Percentiles rank a stretch among this genome's conserved stretches.
These are phyloP conservation scores for Calycopis cecrops DNA, from an alignment of 1,140 invertebrate genomes.

Conservation along the genomic window DNA sequence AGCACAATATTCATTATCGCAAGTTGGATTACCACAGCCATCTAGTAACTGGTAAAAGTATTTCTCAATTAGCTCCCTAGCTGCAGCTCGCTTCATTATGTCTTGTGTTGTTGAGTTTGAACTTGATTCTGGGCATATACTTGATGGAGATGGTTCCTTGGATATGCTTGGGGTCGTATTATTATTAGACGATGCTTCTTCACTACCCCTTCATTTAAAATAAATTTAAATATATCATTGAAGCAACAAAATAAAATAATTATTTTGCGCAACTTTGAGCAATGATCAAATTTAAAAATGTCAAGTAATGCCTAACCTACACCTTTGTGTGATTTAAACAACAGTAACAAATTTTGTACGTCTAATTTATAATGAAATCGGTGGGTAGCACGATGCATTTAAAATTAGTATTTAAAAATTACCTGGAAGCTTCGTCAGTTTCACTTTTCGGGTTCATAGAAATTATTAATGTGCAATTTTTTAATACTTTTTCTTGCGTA, in stretches of 20 bases:
- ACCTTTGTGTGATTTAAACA: background rate
- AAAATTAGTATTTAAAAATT: constrained; percentile 40
- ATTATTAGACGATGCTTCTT: constrained; percentile 70
- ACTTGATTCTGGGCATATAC: constrained; percentile 49
- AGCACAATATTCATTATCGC: constrained; percentile 90
- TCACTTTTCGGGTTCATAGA: constrained; percentile 75
- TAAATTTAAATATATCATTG: constrained; percentile 2
- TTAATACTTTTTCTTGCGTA: background rate
- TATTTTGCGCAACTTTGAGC: constrained; percentile 18
- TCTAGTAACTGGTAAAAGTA: constrained; percentile 95
- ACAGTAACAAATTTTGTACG: background rate
- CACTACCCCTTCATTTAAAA: constrained; percentile 56
- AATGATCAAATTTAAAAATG: constrained; percentile 58
- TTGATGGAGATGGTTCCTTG: constrained; percentile 41
- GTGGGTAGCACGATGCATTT: constrained; percentile 5
- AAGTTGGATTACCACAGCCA: constrained; percentile 91
- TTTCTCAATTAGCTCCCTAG: constrained; percentile 90
- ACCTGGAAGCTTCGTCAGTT: constrained; percentile 75
- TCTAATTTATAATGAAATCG: background rate
- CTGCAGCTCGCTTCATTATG: constrained; percentile 91
- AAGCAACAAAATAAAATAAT: background rate
- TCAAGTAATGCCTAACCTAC: constrained; percentile 65
- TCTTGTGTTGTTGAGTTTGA: constrained; percentile 60
- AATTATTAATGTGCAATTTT: constrained; percentile 50
- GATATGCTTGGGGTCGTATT: constrained; percentile 47